phyloP scores from a whole-genome alignment of 2,888 invertebrate genomes.

The Eurytoma adleriae region DNA sequence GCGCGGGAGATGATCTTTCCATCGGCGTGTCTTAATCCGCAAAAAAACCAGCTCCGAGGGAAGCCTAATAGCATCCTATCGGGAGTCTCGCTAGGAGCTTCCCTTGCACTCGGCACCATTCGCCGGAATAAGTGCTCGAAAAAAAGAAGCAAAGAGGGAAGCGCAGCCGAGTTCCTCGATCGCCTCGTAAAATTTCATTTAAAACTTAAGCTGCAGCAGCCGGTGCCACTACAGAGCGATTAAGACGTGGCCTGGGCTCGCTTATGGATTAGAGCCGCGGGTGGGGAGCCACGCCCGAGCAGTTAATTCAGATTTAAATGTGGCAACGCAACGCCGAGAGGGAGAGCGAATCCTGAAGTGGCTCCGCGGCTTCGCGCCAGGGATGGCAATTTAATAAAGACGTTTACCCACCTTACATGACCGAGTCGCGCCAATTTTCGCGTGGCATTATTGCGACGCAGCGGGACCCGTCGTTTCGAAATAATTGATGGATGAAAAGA shows the following conservation, averaged over 20 bases:
- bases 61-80: constrained; percentile 40
- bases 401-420: constrained; percentile 35
- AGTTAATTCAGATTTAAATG: constrained; percentile 69
- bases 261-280: constrained; percentile 56
- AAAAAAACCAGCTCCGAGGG: constrained; percentile 10
- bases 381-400: constrained; percentile 70
- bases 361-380: constrained; percentile 22
- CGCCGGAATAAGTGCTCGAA: too few relatives aligned
- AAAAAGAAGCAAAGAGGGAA: too few relatives aligned
- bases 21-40: constrained; percentile 13
- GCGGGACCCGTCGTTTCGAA: too few relatives aligned
- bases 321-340: constrained; percentile 59
- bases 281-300: constrained; percentile 62
- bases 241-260: background rate
- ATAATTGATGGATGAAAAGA: too few relatives aligned
- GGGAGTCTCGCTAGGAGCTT: background rate
- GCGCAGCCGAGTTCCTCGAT: background rate
- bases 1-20: background rate
- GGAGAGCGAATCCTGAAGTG: constrained; percentile 45
- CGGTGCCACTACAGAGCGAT: constrained; percentile 26
- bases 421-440: background rate
- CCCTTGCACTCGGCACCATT: background rate
- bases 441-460: too few relatives aligned
- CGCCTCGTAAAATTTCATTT: constrained; percentile 47
- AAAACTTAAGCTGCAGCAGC: constrained; percentile 32